These are phyloP conservation scores for Benthosema pterotum DNA, from an alignment of 2,797 vertebrate genomes.

Conservation along the genomic window DNA sequence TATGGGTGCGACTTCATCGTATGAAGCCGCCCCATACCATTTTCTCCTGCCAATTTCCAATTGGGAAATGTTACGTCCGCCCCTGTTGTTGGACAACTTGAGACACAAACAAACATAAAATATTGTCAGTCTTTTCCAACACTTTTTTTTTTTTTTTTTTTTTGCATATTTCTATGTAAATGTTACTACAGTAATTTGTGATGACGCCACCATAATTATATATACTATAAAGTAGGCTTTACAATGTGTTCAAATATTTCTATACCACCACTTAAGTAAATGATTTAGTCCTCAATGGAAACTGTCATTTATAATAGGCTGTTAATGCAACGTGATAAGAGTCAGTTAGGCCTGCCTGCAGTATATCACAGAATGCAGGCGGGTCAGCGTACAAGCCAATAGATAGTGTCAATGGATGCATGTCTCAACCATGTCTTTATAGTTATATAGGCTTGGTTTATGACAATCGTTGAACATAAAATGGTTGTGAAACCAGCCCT, in stretches of 20 bases:
- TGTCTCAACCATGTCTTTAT: slow-evolving; percentile 36
- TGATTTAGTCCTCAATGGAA: not conserved
- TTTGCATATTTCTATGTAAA: not conserved
- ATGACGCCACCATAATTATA: not conserved
- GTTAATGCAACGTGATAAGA: slow-evolving; percentile 1
- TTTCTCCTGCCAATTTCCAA: too few species aligned
- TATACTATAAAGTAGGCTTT: not conserved
- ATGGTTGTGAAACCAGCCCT: slow-evolving; percentile 47
- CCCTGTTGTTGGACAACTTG: too few species aligned
- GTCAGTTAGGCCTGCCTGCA: not conserved
- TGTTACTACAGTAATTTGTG: not conserved
- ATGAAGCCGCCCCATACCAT: too few species aligned
- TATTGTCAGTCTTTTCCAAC: not conserved
- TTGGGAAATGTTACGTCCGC: not conserved
- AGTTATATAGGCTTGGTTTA: slow-evolving; percentile 42
- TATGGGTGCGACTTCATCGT: too few species aligned
- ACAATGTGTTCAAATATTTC: not conserved
- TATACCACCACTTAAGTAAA: not conserved
- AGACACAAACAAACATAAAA: not conserved
- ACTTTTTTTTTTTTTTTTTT: too few species aligned
- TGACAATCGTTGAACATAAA: slow-evolving; percentile 51
- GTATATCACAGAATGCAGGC: slow-evolving; percentile 11
- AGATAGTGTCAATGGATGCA: slow-evolving; percentile 15
- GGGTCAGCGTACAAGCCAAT: slow-evolving; percentile 6
- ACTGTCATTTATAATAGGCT: not conserved